A percentile compares a stretch with the other conserved stretches of the same genome.
Conservation (phyloP, 2,888 invertebrate species). For the Cancer borealis region DNA sequence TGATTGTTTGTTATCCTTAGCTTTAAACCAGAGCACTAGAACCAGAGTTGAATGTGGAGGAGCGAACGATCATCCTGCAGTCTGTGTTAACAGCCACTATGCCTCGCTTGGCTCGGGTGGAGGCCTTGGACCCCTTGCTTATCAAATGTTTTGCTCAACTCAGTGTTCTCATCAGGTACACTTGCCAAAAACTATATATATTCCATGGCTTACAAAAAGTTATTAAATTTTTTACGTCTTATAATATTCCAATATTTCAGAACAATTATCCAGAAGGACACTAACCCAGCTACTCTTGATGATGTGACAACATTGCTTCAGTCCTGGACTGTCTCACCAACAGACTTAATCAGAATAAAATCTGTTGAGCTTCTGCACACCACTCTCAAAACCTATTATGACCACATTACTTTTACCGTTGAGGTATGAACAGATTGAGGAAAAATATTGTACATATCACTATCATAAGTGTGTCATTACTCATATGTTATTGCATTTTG, state of each 20-base stretch:
- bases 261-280: conserved; percentile 76
- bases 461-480: too few relatives aligned
- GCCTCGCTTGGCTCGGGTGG: conserved; percentile 53
- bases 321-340: conserved; percentile 71
- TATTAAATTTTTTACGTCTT: background rate
- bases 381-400: conserved; percentile 73
- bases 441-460: background rate
- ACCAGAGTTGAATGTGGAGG: conserved; percentile 75
- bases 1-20: conserved; percentile 57
- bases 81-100: conserved; percentile 73
- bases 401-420: conserved; percentile 69
- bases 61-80: conserved; percentile 75
- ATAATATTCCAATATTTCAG: conserved; percentile 46
- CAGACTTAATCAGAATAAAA: conserved; percentile 67
- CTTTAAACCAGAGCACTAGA: conserved; percentile 66
- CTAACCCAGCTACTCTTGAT: conserved; percentile 75
- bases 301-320: conserved; percentile 77
- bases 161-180: conserved; percentile 71
- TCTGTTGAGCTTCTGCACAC: conserved; percentile 72
- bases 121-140: conserved; percentile 52
- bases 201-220: background rate
- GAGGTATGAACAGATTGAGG: conserved; percentile 50
- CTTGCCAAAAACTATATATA: background rate
- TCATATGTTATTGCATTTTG: too few relatives aligned
- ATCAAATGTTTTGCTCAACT: conserved; percentile 72